Evolutionary conservation across 2,113 vertebrate genomes (phyloP).

Genomic region (Phodopus roborovskii): DNA sequence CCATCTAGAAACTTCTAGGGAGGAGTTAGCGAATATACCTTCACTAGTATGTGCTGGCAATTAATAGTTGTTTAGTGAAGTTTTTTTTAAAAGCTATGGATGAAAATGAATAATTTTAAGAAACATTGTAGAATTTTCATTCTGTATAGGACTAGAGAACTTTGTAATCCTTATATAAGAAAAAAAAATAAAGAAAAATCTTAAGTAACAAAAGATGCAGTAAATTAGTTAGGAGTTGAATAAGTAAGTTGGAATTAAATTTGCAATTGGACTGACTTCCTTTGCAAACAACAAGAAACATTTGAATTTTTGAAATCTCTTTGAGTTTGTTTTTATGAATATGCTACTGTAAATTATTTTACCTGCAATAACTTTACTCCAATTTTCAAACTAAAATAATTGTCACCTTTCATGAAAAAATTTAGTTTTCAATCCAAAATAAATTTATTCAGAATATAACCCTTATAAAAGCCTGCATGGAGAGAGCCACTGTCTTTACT

Average conservation of each 20-base stretch:
- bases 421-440: neutral
- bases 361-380: neutral
- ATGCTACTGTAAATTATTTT: neutral
- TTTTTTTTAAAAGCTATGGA: neutral
- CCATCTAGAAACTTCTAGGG: neutral
- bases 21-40: slow-evolving; percentile 8
- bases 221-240: neutral
- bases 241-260: neutral
- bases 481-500: neutral
- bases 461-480: neutral
- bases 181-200: neutral
- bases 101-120: neutral
- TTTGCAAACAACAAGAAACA: neutral
- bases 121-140: neutral
- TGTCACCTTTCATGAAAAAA: neutral
- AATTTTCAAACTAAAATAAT: neutral
- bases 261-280: neutral
- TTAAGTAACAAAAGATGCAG: neutral
- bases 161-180: neutral
- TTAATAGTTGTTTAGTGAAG: neutral
- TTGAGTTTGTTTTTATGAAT: rapidly evolving
- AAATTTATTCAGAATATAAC: neutral
- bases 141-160: neutral
- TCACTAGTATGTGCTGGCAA: neutral
- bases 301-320: neutral